Evolutionary conservation across 2,888 invertebrate genomes (phyloP), one percentile per base, ranked within the genome.

Genomic region (Perithous albicinctus): DNA sequence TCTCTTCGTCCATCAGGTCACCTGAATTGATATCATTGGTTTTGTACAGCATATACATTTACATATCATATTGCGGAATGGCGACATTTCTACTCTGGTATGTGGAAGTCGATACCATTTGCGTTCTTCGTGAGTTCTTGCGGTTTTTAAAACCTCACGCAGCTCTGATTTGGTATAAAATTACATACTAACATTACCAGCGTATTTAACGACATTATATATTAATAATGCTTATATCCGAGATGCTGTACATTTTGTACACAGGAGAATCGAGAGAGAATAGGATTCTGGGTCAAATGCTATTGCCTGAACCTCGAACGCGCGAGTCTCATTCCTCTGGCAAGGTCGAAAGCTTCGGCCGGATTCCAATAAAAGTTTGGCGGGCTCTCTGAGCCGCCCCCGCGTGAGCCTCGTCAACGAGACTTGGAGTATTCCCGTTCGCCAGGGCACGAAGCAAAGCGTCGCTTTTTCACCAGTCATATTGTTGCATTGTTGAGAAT

Each of bases 1-100:
- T 96, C 93, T 98, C 98, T 93, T 98, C 98, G 94, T 98, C 97
- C 97, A 97, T 98, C 93, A 98, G 95, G 95, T 98, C 98, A 94
- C 98, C 97, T 97, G 92, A 59, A 59, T 15, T 29, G 2, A 18
- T 12, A 29, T 18, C 26, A 93, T 73, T n/a, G 12, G 23, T 93
- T n/a, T 78, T 12, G 56, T 46, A 63, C 35, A 56, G 41, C 67
- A 18, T 48, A 38, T 70, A 56, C 38, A 4, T 48, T 66, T 35
- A 38, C 18, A 20, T 35, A 67, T 76, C 67, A 18, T 15, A 46
- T 76, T 59, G 48, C 76, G 38, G 64, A 41, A 54, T 26, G 1
- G 18, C 74, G 41, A 51, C 26, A 63, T 74, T 48, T 6, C 29
- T 20, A 35, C 48, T n/a, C n/a, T 61, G 54, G 43, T 43, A 56